These are phyloP conservation scores for Listronotus oregonensis DNA, from an alignment of 1,140 invertebrate species.

Conservation along the genomic window DNA sequence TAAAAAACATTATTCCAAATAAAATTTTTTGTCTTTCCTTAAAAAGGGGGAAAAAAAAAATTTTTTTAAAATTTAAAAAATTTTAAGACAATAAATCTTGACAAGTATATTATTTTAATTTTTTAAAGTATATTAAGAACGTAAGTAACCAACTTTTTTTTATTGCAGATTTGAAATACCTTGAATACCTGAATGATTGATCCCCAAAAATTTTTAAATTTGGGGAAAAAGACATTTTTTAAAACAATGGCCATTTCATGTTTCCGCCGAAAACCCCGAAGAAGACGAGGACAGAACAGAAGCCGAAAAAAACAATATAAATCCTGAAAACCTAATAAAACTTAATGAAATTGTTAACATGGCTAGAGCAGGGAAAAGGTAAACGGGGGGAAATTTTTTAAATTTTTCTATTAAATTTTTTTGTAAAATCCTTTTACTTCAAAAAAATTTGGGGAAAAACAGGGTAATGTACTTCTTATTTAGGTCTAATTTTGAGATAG, in stretches of 20 bases:
- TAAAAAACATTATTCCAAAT: too few relatives aligned
- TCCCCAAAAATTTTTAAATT: slow-evolving; percentile 24
- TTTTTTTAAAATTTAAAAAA: too few relatives aligned
- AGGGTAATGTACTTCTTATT: too few relatives aligned
- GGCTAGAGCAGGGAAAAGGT: slow-evolving; percentile 7
- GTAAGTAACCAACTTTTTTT: neutral
- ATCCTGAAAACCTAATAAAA: neutral
- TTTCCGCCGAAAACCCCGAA: neutral
- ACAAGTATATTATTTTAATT: too few relatives aligned
- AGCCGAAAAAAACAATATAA: neutral
- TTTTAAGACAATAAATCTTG: too few relatives aligned
- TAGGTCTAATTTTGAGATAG: too few relatives aligned
- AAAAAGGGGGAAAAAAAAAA: too few relatives aligned
- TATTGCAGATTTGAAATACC: slow-evolving; percentile 22
- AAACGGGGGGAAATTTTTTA: neutral
- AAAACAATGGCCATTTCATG: slow-evolving; percentile 28
- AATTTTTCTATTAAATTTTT: neutral
- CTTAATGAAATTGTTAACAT: neutral
- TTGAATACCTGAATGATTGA: slow-evolving; percentile 33
- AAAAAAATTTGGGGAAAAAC: too few relatives aligned
- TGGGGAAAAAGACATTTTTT: slow-evolving; percentile 22
- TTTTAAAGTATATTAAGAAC: too few relatives aligned
- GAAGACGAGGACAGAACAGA: slow-evolving; percentile 2
- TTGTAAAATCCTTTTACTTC: too few relatives aligned
- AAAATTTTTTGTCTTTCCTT: too few relatives aligned